phyloP scores from a whole-genome alignment of 2,888 invertebrate genomes.

The Diplolepis rosae region DNA sequence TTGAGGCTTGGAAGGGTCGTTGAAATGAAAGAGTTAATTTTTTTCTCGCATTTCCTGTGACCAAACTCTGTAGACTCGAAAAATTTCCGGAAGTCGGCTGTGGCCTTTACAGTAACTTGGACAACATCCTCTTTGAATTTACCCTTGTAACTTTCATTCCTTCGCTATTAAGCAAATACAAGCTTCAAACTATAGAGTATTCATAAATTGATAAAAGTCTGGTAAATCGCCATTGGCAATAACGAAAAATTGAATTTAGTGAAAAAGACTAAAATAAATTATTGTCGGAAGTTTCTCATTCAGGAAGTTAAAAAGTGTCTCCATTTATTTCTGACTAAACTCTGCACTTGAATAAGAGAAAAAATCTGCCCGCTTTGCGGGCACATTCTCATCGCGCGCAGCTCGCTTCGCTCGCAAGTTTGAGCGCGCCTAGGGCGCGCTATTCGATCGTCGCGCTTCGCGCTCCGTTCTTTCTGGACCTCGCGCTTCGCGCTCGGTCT shows the following conservation, averaged over 20 bases:
- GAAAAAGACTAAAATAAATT: neutral
- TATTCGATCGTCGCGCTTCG: too few relatives aligned
- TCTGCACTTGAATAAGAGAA: too few relatives aligned
- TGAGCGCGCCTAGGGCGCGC: too few relatives aligned
- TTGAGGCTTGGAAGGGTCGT: constrained; percentile 47
- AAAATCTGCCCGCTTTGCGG: too few relatives aligned
- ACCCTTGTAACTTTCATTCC: neutral
- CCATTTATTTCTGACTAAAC: too few relatives aligned
- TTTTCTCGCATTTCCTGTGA: constrained; percentile 31
- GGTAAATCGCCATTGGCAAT: constrained; percentile 6
- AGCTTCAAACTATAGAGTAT: constrained; percentile 17
- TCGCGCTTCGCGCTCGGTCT: too few relatives aligned
- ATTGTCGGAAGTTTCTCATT: constrained; percentile 4
- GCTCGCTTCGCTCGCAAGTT: too few relatives aligned
- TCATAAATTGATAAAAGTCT: constrained; percentile 29
- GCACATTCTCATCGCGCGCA: too few relatives aligned
- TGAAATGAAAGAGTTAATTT: constrained; percentile 47
- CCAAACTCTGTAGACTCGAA: neutral
- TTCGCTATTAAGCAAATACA: constrained; percentile 1
- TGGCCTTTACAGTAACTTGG: constrained; percentile 4
- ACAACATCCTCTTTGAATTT: constrained; percentile 27
- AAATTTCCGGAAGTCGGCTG: neutral
- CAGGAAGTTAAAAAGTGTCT: neutral
- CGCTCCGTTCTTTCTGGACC: too few relatives aligned
- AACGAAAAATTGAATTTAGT: neutral